Conservation (phyloP, 2,113 vertebrate species). For the Percopsis transmontana region DNA sequence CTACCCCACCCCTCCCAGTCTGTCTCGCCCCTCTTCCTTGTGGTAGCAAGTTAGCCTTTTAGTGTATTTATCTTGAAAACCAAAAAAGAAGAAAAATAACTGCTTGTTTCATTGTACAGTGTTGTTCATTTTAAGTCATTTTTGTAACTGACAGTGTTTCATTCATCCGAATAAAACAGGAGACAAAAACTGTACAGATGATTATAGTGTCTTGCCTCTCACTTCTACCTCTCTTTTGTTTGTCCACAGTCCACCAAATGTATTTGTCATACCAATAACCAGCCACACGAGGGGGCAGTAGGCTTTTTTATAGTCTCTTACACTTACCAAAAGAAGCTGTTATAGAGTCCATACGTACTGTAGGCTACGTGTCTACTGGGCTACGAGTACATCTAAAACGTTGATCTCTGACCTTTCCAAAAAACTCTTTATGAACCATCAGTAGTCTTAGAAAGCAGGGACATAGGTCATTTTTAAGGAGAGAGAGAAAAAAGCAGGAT, state of each 20-base stretch:
- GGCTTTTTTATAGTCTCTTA: constrained; percentile 4
- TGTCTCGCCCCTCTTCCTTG: constrained; percentile 59
- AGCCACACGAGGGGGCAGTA: constrained; percentile 53
- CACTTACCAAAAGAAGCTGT: not conserved
- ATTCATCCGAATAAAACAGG: constrained; percentile 85
- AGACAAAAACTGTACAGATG: constrained; percentile 78
- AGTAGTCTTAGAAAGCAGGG: not conserved
- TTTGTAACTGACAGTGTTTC: constrained; percentile 87
- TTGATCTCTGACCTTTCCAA: too few relatives aligned
- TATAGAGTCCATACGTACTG: too few relatives aligned
- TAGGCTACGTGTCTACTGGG: too few relatives aligned
- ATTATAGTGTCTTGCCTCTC: constrained; percentile 39
- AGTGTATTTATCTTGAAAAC: constrained; percentile 83
- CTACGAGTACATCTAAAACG: too few relatives aligned
- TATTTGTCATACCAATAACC: not conserved
- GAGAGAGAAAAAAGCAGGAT: constrained; percentile 14
- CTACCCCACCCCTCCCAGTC: constrained; percentile 25
- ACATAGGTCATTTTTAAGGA: not conserved
- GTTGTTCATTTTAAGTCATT: constrained; percentile 86
- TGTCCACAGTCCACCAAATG: too few relatives aligned
- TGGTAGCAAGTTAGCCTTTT: constrained; percentile 83
- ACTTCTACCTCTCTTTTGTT: not conserved
- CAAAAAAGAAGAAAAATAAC: constrained; percentile 73
- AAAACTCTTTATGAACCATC: too few relatives aligned
- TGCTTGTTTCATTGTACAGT: constrained; percentile 85